Base-by-base conservation (phyloP, 2,888 invertebrate species). In the Megamerina dolium region DNA sequence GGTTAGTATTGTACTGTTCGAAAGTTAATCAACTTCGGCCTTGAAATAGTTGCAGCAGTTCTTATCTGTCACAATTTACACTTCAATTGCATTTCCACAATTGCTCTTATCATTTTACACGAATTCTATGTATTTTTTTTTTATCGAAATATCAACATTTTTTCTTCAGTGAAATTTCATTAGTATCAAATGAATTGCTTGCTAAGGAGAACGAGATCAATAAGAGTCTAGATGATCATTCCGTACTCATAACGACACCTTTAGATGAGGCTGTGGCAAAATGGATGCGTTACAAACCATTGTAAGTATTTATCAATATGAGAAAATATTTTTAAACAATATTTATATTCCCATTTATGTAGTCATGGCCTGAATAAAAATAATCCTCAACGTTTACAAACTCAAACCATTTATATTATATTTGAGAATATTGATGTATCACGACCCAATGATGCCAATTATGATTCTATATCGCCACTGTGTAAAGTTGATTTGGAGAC, bases 401-500 rank as follows among this genome's bases (percentile, higher is more conserved):
- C 80, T 0, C 78, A 81, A 30, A 74, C 83, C 31, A 75, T 85
- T 37, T 85, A 77, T 57, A 75, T 85, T 20, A 76, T 85, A 8
- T 82, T 85, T 54, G 83, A 87, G 55, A 85, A 83, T 46, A 77
- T 87, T 23, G 83, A 85, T 57, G 80, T 87, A 9, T 76, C 79
- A 29, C 79, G 83, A 40, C 76, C 80, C 1, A 76, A 77, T 30
- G 81, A 82, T 52, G 75, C 76, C 56, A 68, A 67, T 45, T 71
- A 70, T n/a, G 72, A 68, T 41, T 66, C 67, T 0, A 62, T 70
- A 41, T 60, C 66, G 1, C 77, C 80, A 0, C 77, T 77, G 38
- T 83, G 83, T 60, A 81, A 78, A 58, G 75, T 83, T 41, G 72
- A 76, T 14, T 74, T 81, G 45, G 79, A 81, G 64, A 58, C 63